These are phyloP conservation scores for Polyommatus icarus DNA, from an alignment of 2,888 invertebrate genomes.

Conservation along the genomic window DNA sequence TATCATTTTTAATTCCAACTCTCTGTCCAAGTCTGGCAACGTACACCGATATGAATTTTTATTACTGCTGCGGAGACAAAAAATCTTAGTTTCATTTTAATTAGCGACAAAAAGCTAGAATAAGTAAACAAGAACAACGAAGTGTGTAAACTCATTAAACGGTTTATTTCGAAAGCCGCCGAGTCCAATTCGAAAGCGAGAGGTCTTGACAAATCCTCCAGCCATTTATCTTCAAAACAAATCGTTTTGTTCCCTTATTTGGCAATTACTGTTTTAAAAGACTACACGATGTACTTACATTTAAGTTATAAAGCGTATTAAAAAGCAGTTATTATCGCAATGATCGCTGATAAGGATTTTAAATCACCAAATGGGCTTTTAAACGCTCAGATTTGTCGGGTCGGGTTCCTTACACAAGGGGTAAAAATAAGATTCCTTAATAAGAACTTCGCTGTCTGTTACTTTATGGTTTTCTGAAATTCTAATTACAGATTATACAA, in stretches of 20 bases:
- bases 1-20: constrained; percentile 13
- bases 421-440: too few relatives aligned
- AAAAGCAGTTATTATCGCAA: not conserved
- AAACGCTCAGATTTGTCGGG: not conserved
- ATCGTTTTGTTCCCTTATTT: constrained; percentile 42
- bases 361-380: not conserved
- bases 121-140: not conserved
- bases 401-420: too few relatives aligned
- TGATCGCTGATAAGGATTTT: not conserved
- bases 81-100: not conserved
- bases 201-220: constrained; percentile 41
- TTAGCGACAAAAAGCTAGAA: not conserved
- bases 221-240: constrained; percentile 43
- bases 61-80: not conserved
- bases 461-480: too few relatives aligned
- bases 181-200: constrained; percentile 36
- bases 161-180: constrained; percentile 38
- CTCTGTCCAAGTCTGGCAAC: constrained; percentile 10
- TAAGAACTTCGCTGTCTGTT: too few relatives aligned
- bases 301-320: not conserved
- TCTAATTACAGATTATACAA: too few relatives aligned
- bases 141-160: constrained; percentile 35
- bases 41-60: constrained; percentile 5
- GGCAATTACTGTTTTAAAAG: constrained; percentile 40
- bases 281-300: constrained; percentile 6